Conservation (phyloP, 2,888 invertebrate species). For the Melinaea marsaeus region DNA sequence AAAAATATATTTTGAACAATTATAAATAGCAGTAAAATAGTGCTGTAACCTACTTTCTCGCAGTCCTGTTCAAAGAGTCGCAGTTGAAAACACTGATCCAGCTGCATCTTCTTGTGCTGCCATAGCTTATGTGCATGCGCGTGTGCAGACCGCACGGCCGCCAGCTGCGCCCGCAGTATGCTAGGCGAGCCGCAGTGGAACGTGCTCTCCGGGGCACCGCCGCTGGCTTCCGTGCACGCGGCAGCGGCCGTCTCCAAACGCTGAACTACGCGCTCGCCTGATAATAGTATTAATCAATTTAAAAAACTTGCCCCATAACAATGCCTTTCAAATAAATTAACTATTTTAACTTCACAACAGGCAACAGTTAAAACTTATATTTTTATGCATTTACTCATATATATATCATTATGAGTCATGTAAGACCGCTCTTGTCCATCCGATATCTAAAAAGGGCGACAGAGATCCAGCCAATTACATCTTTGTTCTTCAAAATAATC, state of each 20-base stretch:
- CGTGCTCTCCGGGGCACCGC: conserved; percentile 81
- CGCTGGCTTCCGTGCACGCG: conserved; percentile 80
- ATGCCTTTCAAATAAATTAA: too few species aligned
- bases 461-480: too few species aligned
- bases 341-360: too few species aligned
- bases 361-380: too few species aligned
- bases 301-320: neutral
- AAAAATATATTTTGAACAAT: neutral
- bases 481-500: too few species aligned
- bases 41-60: conserved; percentile 83
- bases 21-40: too few species aligned
- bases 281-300: neutral
- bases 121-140: conserved; percentile 95
- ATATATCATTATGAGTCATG: too few species aligned
- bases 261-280: conserved; percentile 84
- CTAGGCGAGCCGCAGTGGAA: conserved; percentile 84
- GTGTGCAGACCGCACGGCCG: conserved; percentile 92
- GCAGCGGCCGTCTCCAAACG: conserved; percentile 77
- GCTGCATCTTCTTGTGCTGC: conserved; percentile 95
- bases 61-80: conserved; percentile 98
- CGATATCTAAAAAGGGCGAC: too few species aligned
- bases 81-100: conserved; percentile 97
- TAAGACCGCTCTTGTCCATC: too few species aligned
- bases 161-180: conserved; percentile 88
- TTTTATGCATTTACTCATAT: too few species aligned